Conservation (phyloP, 2,888 invertebrate species). For the Scrobipalpa costella region DNA sequence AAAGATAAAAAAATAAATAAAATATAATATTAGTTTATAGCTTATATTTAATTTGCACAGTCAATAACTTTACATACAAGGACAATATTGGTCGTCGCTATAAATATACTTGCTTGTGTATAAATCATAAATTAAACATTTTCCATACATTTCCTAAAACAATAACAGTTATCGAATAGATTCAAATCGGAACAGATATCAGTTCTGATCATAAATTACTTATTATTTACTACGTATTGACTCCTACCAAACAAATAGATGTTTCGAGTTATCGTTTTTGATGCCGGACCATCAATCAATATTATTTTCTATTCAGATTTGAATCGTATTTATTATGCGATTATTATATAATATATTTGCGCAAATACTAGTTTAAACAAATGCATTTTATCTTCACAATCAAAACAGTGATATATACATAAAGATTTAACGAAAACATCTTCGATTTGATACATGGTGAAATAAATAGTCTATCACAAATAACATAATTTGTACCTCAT, state of each 20-base stretch:
- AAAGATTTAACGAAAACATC: conserved; percentile 17
- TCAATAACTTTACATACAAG: conserved; percentile 22
- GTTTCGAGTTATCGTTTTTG: too few species aligned
- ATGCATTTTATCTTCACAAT: neutral
- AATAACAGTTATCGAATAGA: neutral
- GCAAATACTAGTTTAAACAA: neutral
- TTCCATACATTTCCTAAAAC: conserved; percentile 1
- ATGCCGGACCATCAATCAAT: neutral
- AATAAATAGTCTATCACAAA: conserved; percentile 55
- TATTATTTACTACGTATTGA: too few species aligned
- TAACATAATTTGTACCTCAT: conserved; percentile 64
- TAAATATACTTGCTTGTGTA: neutral
- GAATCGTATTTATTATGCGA: too few species aligned
- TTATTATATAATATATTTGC: neutral
- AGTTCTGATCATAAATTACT: too few species aligned
- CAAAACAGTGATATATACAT: neutral
- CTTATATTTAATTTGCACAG: conserved; percentile 26
- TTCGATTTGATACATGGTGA: conserved; percentile 33
- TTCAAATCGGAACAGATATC: neutral
- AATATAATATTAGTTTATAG: neutral
- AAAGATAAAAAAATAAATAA: neutral
- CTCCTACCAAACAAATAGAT: too few species aligned
- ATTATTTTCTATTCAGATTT: neutral
- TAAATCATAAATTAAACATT: conserved; percentile 2
- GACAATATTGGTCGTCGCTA: conserved; percentile 18